Conservation (phyloP, 2,888 invertebrate species). For the Epirrita christyi region DNA sequence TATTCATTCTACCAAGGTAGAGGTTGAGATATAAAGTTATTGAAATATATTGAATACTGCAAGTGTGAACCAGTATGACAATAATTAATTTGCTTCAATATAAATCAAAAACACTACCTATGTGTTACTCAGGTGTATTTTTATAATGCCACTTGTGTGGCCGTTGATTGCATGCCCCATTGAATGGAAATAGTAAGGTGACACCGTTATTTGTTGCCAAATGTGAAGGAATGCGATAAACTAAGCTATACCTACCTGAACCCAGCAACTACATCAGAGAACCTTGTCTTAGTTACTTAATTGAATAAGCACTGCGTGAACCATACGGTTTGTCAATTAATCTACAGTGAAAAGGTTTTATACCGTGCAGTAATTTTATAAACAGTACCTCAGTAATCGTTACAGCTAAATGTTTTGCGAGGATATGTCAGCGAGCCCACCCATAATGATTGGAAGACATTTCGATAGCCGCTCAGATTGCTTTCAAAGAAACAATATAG, state of each 20-base stretch:
- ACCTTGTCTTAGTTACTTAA: slow-evolving; percentile 20
- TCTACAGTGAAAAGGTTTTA: slow-evolving; percentile 24
- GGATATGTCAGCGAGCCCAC: slow-evolving; percentile 33
- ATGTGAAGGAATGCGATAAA: slow-evolving; percentile 55
- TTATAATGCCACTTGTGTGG: slow-evolving; percentile 41
- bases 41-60: too few species aligned
- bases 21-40: too few species aligned
- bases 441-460: slow-evolving; percentile 33
- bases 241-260: slow-evolving; percentile 22
- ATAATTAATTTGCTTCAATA: neutral
- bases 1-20: too few species aligned
- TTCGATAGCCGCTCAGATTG: slow-evolving; percentile 23
- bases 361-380: slow-evolving; percentile 8
- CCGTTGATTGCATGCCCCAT: slow-evolving; percentile 41
- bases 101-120: neutral
- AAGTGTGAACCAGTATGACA: too few species aligned
- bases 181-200: slow-evolving; percentile 55
- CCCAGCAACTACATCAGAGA: neutral
- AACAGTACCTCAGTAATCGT: slow-evolving; percentile 3
- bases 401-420: slow-evolving; percentile 26
- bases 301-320: neutral
- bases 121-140: neutral
- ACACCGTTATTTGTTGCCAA: slow-evolving; percentile 53
- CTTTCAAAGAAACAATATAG: slow-evolving; percentile 19
- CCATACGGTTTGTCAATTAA: neutral